Conservation (phyloP, 2,888 invertebrate genomes). For the Deilephila elpenor region DNA sequence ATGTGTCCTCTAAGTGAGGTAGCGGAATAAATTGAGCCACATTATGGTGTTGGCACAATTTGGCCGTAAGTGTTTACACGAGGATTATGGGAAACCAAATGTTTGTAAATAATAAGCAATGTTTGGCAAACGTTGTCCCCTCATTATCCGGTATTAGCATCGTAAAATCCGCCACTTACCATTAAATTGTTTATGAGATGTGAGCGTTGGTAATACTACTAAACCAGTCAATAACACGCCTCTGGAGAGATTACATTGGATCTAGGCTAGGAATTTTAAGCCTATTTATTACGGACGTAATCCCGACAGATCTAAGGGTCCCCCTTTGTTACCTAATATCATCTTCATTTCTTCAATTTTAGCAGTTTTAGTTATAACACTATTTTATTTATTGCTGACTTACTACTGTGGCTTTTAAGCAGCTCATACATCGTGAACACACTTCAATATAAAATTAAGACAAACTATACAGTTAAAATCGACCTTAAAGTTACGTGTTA, state of each 20-base stretch:
- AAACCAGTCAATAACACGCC: not conserved
- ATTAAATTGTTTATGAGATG: conserved; percentile 20
- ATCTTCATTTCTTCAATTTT: too few species aligned
- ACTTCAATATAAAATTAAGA: not conserved
- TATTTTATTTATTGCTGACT: too few species aligned
- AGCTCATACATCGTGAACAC: too few species aligned
- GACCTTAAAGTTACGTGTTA: not conserved
- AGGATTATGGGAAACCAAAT: conserved; percentile 35
- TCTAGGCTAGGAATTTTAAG: not conserved
- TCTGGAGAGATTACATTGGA: not conserved
- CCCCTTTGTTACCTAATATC: not conserved
- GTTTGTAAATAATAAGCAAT: conserved; percentile 32
- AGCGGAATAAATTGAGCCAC: not conserved
- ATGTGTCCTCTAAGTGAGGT: not conserved
- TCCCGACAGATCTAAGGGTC: not conserved
- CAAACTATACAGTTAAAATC: not conserved
- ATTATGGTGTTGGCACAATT: conserved; percentile 22
- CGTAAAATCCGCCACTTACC: conserved; percentile 22
- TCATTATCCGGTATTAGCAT: conserved; percentile 27
- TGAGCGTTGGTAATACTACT: not conserved
- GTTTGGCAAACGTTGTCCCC: conserved; percentile 24
- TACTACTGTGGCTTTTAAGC: too few species aligned
- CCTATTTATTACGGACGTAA: not conserved
- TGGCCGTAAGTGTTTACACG: conserved; percentile 30
- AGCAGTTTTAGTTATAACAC: too few species aligned